Base-by-base conservation (phyloP, 2,888 invertebrate species). In the Euzetes globulus region DNA sequence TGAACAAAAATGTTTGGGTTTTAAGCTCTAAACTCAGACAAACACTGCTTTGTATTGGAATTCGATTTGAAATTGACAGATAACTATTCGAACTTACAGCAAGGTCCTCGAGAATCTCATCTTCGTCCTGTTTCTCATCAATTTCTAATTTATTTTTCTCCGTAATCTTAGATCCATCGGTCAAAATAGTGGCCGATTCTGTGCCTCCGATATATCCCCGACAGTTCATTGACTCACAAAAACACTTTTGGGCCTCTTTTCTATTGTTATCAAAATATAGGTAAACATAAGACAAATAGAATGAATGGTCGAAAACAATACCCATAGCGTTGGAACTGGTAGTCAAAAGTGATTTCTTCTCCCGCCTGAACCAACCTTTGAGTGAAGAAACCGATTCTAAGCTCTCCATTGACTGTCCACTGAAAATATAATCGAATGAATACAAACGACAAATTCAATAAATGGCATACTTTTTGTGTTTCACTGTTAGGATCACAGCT, bases 401-500 rank as follows among this genome's bases (percentile, higher is more conserved):
- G 84, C 82, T 94, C 93, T 15, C 85, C 84, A 79, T 84, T 84
- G 1, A 86, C 85, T 55, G 84, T 85, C 86, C 86, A 86, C 85
- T 85, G 80, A 72, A 80, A 80, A 22, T 52, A 55, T 11, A 58
- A 33, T 19, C 33, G 33, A 33, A 33, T 15, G 17, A 22, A 25
- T 33, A 74, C 25, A 17, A 13, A 17, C 75, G 29, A 0, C 50
- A 75, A 75, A 33, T 1, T 60, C 11, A 60, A n/a, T 3, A 73
- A 45, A 37, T 60, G n/a, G 72, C 78, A 74, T 78, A 86, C 87
- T 84, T 99, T 99, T 84, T 99, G 97, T 0, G 98, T 98, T 84
- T 95, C 95, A 4, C 96, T 92, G 83, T 99, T 99, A 0, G 99
- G 99, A 80, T 97, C 95, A 82, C 99, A 99, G 65, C 96, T 96